These are phyloP conservation scores for Cantharis flavilabris DNA, from an alignment of 2,888 invertebrate species.

Conservation along the genomic window DNA sequence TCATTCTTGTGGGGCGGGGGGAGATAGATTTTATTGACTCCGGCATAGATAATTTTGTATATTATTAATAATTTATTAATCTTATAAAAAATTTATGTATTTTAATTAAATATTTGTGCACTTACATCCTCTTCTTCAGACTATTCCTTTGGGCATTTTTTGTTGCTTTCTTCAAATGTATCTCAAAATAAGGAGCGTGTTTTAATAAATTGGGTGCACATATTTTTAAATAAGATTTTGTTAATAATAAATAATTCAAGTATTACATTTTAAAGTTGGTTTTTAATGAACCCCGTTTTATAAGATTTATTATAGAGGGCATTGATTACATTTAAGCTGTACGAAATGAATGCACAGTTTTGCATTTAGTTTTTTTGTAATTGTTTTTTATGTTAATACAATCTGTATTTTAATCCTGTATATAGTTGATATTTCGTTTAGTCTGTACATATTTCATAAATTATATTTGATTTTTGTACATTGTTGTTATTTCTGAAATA, in stretches of 20 bases:
- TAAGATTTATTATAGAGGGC: background rate
- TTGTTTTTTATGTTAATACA: background rate
- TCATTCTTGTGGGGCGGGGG: background rate
- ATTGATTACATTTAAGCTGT: background rate
- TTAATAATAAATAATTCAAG: background rate
- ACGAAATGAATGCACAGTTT: background rate
- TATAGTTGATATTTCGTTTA: background rate
- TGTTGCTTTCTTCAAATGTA: background rate
- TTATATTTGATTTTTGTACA: background rate
- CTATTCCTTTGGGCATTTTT: background rate
- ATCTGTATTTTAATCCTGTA: background rate
- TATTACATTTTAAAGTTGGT: background rate
- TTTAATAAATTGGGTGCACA: background rate
- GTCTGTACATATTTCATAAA: background rate
- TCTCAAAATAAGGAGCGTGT: background rate
- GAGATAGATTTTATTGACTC: background rate
- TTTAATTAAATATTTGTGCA: background rate
- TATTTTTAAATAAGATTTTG: background rate
- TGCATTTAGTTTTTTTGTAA: background rate
- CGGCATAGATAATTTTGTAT: background rate
- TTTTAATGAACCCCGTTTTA: background rate
- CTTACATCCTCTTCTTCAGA: background rate
- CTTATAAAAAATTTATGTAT: background rate
- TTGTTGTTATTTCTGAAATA: background rate
- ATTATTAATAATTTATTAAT: background rate